Evolutionary conservation across 2,888 invertebrate genomes (phyloP).

Genomic region (Leptopilina drosophilae): DNA sequence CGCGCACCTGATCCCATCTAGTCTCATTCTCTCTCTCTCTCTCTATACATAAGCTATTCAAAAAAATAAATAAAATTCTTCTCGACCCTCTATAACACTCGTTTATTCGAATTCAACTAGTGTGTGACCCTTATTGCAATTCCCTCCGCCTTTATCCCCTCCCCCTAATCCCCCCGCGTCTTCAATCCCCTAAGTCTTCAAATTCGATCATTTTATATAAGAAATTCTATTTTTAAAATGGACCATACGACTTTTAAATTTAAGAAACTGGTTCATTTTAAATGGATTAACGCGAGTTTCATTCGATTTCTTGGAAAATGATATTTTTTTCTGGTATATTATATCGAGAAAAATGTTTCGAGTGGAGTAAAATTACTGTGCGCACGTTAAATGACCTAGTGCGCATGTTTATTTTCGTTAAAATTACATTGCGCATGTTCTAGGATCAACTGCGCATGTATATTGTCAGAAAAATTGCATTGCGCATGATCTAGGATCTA

Average conservation of each 20-base stretch:
- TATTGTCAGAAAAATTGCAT: neutral
- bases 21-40: constrained; percentile 42
- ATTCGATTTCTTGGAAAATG: no score
- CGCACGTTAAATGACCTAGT: neutral
- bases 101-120: constrained; percentile 47
- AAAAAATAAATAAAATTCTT: constrained; percentile 42
- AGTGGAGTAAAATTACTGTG: no score
- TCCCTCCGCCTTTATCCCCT: neutral
- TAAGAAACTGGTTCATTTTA: constrained; percentile 8
- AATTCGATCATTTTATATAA: constrained; percentile 51
- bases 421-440: no score
- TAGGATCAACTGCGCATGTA: no score
- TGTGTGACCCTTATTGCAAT: constrained; percentile 38
- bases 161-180: no score
- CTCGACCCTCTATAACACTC: constrained; percentile 43
- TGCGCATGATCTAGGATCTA: neutral
- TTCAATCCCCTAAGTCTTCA: neutral
- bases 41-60: constrained; percentile 55
- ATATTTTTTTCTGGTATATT: no score
- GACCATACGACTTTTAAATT: constrained; percentile 41
- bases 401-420: no score
- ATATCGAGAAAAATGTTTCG: no score
- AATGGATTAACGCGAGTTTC: no score
- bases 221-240: constrained; percentile 53
- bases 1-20: constrained; percentile 65